Conservation (phyloP, 2,888 invertebrate species). For the Pandemis heparana region DNA sequence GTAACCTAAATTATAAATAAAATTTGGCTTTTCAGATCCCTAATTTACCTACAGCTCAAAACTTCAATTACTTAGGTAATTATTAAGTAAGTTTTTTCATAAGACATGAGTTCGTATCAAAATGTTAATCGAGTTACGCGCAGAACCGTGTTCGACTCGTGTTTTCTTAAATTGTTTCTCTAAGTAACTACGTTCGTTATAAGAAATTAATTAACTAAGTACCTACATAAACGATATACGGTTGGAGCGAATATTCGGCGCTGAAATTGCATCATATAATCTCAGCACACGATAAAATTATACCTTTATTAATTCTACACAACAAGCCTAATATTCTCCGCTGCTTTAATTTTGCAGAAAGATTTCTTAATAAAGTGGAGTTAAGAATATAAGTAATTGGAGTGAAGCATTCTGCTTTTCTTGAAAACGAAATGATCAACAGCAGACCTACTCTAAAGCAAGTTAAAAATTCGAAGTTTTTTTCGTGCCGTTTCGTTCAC, state of each 20-base stretch:
- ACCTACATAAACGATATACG: not conserved
- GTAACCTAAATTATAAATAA: no score
- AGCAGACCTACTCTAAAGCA: no score
- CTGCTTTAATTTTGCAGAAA: not conserved
- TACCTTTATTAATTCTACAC: not conserved
- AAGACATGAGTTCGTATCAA: no score
- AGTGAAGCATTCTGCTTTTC: not conserved
- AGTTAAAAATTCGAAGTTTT: no score
- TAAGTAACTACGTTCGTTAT: not conserved
- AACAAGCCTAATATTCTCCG: not conserved
- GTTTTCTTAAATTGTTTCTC: not conserved
- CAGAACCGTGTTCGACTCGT: no score
- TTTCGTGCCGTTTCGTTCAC: no score
- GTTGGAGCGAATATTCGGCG: not conserved
- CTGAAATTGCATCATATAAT: not conserved
- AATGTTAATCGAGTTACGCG: no score
- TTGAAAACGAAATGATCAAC: conserved; percentile 13
- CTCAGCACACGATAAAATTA: not conserved
- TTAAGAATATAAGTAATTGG: not conserved
- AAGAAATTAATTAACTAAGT: not conserved
- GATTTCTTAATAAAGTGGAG: not conserved
- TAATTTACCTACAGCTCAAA: no score
- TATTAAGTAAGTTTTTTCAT: no score
- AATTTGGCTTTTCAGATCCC: no score
- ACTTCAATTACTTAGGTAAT: no score